Percentiles rank a stretch among this genome's conserved stretches.
These are phyloP conservation scores for Tenthredo scrophulariae DNA, from an alignment of 2,888 invertebrate genomes.

Conservation along the genomic window DNA sequence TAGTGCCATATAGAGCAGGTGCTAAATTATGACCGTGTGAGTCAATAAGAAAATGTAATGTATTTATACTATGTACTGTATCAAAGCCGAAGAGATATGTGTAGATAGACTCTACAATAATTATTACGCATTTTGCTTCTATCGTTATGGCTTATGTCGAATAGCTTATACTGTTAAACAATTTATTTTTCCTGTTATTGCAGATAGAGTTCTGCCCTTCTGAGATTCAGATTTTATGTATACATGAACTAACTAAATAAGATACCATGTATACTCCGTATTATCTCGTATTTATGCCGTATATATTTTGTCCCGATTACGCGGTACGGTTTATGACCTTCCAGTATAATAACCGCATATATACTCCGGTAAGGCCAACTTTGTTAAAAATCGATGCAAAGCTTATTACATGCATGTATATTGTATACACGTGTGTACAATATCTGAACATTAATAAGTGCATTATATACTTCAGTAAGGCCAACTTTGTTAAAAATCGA, in stretches of 20 bases:
- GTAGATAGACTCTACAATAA: not conserved
- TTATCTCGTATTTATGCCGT: not conserved
- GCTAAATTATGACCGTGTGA: not conserved
- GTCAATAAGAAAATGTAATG: not conserved
- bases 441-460: no score
- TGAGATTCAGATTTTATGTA: not conserved
- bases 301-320: slow-evolving; percentile 6
- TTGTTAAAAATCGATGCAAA: slow-evolving; percentile 25
- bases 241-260: not conserved
- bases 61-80: not conserved
- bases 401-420: not conserved
- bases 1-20: not conserved
- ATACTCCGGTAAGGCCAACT: not conserved
- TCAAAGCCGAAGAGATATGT: slow-evolving; percentile 22
- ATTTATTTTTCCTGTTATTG: not conserved
- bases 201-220: not conserved
- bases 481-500: no score
- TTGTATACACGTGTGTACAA: no score
- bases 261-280: not conserved
- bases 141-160: not conserved
- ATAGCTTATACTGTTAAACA: not conserved
- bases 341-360: not conserved
- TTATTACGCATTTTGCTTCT: not conserved
- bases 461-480: no score
- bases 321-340: slow-evolving; percentile 43